Conservation (phyloP, 2,113 vertebrate genomes). For the Siniperca knerii region DNA sequence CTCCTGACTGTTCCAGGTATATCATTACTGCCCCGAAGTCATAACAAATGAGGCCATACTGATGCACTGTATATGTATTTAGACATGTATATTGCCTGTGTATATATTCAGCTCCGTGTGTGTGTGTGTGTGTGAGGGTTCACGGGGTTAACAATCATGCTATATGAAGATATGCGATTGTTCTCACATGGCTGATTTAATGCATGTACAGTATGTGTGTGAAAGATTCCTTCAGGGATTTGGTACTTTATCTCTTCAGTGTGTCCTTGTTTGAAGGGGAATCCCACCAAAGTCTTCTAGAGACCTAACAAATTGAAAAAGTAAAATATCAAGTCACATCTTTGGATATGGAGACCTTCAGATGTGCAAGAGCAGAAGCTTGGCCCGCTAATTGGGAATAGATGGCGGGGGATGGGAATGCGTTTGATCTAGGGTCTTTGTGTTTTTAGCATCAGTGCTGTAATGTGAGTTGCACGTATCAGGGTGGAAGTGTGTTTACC, state of each 20-base stretch:
- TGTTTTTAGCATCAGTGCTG: background rate
- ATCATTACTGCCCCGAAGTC: constrained; percentile 71
- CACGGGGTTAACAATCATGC: constrained; percentile 35
- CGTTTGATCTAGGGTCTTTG: background rate
- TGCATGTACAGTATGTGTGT: constrained; percentile 17
- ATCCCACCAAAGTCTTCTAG: constrained; percentile 6
- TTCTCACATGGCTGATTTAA: constrained; percentile 47
- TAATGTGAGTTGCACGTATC: background rate
- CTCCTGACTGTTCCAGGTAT: constrained; percentile 59
- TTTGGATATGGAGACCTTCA: background rate
- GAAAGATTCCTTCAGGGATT: constrained; percentile 10
- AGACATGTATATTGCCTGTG: constrained; percentile 64
- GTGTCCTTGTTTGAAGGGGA: constrained; percentile 7
- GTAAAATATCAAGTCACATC: background rate
- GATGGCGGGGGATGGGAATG: background rate
- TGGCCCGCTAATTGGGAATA: background rate
- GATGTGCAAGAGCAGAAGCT: background rate
- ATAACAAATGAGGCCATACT: constrained; percentile 61
- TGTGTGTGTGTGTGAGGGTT: constrained; percentile 36
- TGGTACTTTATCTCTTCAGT: background rate
- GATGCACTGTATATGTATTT: constrained; percentile 65
- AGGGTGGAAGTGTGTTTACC: background rate
- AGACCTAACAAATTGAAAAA: constrained; percentile 22
- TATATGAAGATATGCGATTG: constrained; percentile 58
- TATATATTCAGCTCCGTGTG: constrained; percentile 41